These are phyloP conservation scores for Pitta sordida DNA, from an alignment of 2,113 vertebrate species.

Conservation along the genomic window DNA sequence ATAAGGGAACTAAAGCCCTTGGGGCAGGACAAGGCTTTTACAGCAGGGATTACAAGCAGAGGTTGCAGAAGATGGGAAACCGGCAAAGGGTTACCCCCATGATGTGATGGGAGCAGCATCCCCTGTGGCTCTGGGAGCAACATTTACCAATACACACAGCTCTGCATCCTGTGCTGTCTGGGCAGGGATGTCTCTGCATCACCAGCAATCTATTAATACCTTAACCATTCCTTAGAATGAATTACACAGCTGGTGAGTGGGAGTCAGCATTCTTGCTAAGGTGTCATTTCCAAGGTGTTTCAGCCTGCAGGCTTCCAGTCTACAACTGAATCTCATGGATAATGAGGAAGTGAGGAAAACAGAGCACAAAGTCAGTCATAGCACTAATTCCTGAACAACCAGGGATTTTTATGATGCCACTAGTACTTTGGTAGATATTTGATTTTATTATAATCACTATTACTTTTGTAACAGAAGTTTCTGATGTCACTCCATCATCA, in stretches of 20 bases:
- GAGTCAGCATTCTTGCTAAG: neutral
- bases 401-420: neutral
- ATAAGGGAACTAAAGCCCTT: neutral
- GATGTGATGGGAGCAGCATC: neutral
- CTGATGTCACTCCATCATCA: neutral
- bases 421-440: neutral
- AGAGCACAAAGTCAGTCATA: neutral
- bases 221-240: neutral
- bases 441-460: neutral
- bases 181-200: neutral
- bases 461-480: neutral
- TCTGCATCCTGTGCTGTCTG: neutral
- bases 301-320: neutral
- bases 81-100: neutral
- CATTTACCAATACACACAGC: neutral
- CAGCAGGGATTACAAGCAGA: neutral
- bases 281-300: conserved; percentile 29
- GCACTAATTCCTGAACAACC: neutral
- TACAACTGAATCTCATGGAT: neutral
- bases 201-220: neutral
- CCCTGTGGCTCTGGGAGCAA: neutral
- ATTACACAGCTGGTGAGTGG: neutral
- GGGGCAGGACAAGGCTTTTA: neutral
- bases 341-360: neutral
- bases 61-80: neutral